A percentile compares a stretch with the other conserved stretches of the same genome.
phyloP scores from a whole-genome alignment of 2,797 vertebrate genomes.

The Epinephelus coioides region DNA sequence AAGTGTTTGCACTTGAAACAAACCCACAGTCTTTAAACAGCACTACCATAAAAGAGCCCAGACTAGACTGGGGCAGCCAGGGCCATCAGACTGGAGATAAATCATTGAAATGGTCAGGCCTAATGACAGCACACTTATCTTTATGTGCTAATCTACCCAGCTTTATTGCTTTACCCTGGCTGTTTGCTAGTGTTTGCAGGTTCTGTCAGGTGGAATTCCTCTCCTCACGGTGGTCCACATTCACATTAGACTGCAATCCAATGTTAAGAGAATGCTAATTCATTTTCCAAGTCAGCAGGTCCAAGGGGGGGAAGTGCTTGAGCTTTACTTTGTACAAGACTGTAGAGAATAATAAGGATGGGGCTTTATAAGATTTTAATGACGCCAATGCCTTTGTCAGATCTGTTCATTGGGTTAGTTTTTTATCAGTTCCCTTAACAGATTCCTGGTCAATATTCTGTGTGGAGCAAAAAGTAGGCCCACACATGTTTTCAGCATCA shows the following conservation, averaged over 20 bases:
- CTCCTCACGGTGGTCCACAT: slow-evolving; percentile 27
- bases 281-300: slow-evolving; percentile 28
- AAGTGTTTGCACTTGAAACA: slow-evolving; percentile 43
- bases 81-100: slow-evolving; percentile 50
- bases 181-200: slow-evolving; percentile 58
- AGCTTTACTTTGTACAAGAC: slow-evolving; percentile 32
- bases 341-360: slow-evolving; percentile 22
- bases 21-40: slow-evolving; percentile 35
- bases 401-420: too few relatives aligned
- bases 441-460: too few relatives aligned
- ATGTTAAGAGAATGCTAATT: slow-evolving; percentile 42
- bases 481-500: too few relatives aligned
- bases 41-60: slow-evolving; percentile 34
- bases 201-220: slow-evolving; percentile 48
- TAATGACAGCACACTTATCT: slow-evolving; percentile 68
- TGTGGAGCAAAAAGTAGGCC: too few relatives aligned
- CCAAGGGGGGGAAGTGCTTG: neutral
- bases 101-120: slow-evolving; percentile 65
- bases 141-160: slow-evolving; percentile 64
- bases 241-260: slow-evolving; percentile 48
- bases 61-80: slow-evolving; percentile 41
- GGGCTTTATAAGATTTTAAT: too few relatives aligned
- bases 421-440: too few relatives aligned
- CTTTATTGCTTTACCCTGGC: slow-evolving; percentile 60
- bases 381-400: too few relatives aligned